Base-by-base conservation (phyloP, 2,797 vertebrate genomes). In the Esox masquinongy region DNA sequence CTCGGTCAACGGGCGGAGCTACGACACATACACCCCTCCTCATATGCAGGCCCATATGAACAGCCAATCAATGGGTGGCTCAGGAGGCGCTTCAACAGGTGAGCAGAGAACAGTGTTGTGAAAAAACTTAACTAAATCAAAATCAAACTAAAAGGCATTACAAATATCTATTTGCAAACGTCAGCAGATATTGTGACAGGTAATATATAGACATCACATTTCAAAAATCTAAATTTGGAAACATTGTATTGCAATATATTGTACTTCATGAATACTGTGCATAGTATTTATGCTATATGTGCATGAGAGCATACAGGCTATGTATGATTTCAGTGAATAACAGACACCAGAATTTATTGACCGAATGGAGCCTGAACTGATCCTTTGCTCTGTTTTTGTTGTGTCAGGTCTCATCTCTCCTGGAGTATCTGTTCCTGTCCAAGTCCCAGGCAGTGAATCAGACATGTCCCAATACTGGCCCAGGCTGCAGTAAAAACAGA, bases 381-480 rank as follows among this genome's bases (percentile, higher is more conserved):
- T 47, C 39, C 12, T 26, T 72, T 19, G 66, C 22, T 81, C 47
- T 78, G 78, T 82, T 39, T 64, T 76, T 77, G 69, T 76, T 79
- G 87, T 77, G 16, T 84, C 88, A 99, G 98, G 98, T 93, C 94
- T 99, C 90, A 99, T 99, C 94, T 99, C 97, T 82, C 97, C 98
- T 85, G 98, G 98, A 83, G 96, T 99, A 89, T 99, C 98, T 88
- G 98, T 99, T 92, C 98, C 98, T 77, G 97, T 99, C 89, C 98
- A 99, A 95, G 98, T 99, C 94, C 98, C 98, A 86, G 98, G 98
- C 91, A 97, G 96, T 90, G 97, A 99, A 94, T 94, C 95, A 39
- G 97, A 99, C 93, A 96, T 99, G 97, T 98, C 97, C 90, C 98
- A 99, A 84, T 99, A 99, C 90, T 99, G 98, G 98, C 96, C 97